Base-by-base conservation (phyloP, 2,113 vertebrate genomes). In the Xiphophorus hellerii region DNA sequence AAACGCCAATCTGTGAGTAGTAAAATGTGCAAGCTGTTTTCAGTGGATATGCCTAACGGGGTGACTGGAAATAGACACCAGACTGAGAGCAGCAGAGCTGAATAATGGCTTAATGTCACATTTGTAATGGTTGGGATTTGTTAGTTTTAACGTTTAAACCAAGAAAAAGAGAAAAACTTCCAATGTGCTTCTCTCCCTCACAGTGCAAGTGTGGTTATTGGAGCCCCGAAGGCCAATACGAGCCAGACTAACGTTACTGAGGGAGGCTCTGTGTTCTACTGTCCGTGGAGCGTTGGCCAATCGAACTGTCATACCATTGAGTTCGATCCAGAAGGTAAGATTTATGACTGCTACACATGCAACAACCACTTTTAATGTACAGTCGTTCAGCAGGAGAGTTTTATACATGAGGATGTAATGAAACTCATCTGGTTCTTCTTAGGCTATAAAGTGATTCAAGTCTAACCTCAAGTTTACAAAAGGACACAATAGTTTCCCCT, bases 211-310 rank as follows among this genome's bases (percentile, higher is more conserved):
- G 92, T 97, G 77, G 92, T 98, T 76, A 92, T 98, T 20, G 97
- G 97, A 39, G 97, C 97, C 1, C 97, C 97, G 63, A 97, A 96
- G 85, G 96, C 96, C 70, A 95, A 94, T 87, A 96, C 96, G 9
- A 94, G 84, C 69, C 96, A 97, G 87, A 86, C 87, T 0, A 84
- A 94, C 3, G 81, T 97, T 54, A 93, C 76, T 14, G 94, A 97
- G 80, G 96, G 96, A 12, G 97, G 97, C 4, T 94, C 96, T 0
- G 97, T 97, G 48, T 97, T 95, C 90, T 94, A 96, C 92, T 98
- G 97, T 75, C 96, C 96, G 4, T 97, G 97, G 97, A 86, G 88
- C 62, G 69, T 84, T 60, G 54, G 84, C 80, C 89, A 87, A 71
- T 74, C 92, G 0, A 65, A 93, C 35, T 93, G 92, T 29, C 89